Base-by-base conservation (phyloP, 2,797 vertebrate species). In the Atherinosoma microstoma region DNA sequence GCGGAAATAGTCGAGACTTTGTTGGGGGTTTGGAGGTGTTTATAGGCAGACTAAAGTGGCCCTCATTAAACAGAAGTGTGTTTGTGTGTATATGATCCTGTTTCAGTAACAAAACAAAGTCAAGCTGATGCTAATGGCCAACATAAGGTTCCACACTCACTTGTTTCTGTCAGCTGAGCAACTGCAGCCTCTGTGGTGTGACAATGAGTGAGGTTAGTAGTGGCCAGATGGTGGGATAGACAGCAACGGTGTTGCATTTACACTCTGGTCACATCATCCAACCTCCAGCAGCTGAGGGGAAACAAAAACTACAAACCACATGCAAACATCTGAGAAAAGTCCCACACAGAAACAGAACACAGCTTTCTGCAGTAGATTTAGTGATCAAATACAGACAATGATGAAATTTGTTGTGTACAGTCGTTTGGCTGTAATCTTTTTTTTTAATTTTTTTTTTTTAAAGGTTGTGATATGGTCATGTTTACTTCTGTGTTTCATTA, bases 231-330 rank as follows among this genome's bases (percentile, higher is more conserved):
- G 64, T 77, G 71, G 66, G 74, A 76, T 67, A 73, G 60, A 74
- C 78, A 75, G 67, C 27, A 0, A 0, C 49, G 49, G 81, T 70
- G 79, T 57, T 77, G 64, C 0, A 27, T 76, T 79, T 80, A 75
- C 57, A 69, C 75, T 75, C 34, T 29, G 70, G 75, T 75, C 78
- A 79, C 78, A 78, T 76, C 71, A 61, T 18, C 30, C 15, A 36
- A 61, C 72, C 68, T 76, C 78, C 71, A 64, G 16, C 70, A 79
- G 70, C 76, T 62, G 77, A 61, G 67, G 66, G 47, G 64, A 84
- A 88, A 85, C 62, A 51, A 75, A 75, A 64, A 29, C 42, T 62
- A 53, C 34, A 58, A 67, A 88, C 82, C 84, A 67, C 86, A 79
- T 72, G 56, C 10, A 81, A 85, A 67, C 74, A 67, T 47, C 15